These are phyloP conservation scores for Catharus minimus DNA, from an alignment of 2,113 vertebrate genomes.

Conservation along the genomic window DNA sequence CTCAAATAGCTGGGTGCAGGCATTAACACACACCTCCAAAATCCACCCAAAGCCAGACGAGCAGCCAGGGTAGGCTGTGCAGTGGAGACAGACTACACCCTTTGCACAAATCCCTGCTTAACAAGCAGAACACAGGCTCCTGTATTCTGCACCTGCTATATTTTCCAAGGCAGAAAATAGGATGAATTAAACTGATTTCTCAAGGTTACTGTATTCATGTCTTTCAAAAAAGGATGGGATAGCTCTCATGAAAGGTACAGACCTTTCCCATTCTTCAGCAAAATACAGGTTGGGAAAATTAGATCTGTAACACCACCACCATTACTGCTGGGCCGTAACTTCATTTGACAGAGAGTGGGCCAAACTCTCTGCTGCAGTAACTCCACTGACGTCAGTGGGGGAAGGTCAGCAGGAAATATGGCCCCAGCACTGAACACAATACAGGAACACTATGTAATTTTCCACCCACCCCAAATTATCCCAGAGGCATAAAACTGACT, in stretches of 20 bases:
- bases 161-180: background rate
- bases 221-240: background rate
- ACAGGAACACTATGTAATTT: slow-evolving; percentile 32
- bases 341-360: background rate
- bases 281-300: background rate
- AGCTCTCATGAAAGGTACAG: background rate
- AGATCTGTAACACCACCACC: background rate
- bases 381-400: slow-evolving; percentile 38
- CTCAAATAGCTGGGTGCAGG: background rate
- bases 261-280: background rate
- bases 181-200: slow-evolving; percentile 20
- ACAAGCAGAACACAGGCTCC: background rate
- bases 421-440: background rate
- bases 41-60: background rate
- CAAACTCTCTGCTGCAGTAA: background rate
- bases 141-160: background rate
- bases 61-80: background rate
- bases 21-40: background rate
- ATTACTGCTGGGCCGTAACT: background rate
- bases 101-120: slow-evolving; percentile 28
- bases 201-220: background rate
- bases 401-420: slow-evolving; percentile 17
- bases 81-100: background rate
- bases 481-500: background rate
- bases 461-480: background rate